Percentiles rank a stretch among this genome's conserved stretches.
Conservation (phyloP, 2,113 vertebrate genomes). For the Neomonachus schauinslandi region DNA sequence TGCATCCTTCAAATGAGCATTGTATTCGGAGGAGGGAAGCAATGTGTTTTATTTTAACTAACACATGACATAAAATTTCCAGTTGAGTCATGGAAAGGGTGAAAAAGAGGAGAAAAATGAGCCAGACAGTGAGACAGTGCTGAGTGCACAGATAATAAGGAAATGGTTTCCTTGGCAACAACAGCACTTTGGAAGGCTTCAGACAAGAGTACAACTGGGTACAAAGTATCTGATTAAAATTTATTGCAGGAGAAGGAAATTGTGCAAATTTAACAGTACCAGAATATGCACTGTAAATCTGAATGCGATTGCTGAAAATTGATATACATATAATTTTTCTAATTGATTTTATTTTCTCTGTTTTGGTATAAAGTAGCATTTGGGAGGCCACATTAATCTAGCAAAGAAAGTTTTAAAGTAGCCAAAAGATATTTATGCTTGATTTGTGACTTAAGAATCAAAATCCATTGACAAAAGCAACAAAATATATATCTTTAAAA, state of each 20-base stretch:
- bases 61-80: not conserved
- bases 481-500: not conserved
- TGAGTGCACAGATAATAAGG: slow-evolving; percentile 67
- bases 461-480: slow-evolving; percentile 1
- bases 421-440: slow-evolving; percentile 17
- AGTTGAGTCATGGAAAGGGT: slow-evolving; percentile 60
- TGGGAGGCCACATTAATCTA: not conserved
- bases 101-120: slow-evolving; percentile 45
- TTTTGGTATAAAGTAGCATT: not conserved
- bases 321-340: slow-evolving; percentile 65
- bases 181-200: slow-evolving; percentile 81
- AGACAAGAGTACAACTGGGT: slow-evolving; percentile 81
- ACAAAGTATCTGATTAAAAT: slow-evolving; percentile 87
- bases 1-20: slow-evolving; percentile 48
- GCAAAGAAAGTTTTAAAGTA: not conserved
- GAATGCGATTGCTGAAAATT: slow-evolving; percentile 25
- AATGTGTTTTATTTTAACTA: slow-evolving; percentile 35
- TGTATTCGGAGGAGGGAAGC: not conserved
- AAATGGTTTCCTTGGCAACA: slow-evolving; percentile 88
- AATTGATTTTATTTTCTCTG: slow-evolving; percentile 52
- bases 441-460: slow-evolving; percentile 22
- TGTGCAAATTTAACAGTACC: slow-evolving; percentile 60
- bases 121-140: slow-evolving; percentile 68
- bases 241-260: slow-evolving; percentile 77
- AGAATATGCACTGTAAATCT: not conserved